Evolutionary conservation across 2,113 vertebrate species (phyloP), one percentile per base, ranked within the genome.

Genomic region (Sorex araneus): DNA sequence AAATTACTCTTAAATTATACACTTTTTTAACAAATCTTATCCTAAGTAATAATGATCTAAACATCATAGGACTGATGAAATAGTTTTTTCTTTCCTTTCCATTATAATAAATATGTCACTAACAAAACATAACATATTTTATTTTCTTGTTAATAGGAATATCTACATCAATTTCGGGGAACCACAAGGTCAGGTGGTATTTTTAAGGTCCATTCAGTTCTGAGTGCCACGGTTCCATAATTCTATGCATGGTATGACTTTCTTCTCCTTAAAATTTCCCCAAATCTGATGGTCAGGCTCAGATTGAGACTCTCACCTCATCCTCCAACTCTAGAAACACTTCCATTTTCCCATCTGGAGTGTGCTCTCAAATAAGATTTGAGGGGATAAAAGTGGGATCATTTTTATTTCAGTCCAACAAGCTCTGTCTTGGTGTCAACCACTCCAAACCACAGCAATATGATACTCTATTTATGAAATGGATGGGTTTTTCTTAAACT

Each of bases 61-160:
- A 67, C n/a, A 76, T 80, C 7, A 43, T 64, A 54, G 40, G 18
- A 63, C 76, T 36, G n/a, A 63, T 85, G 36, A 74, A 76, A 79
- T 25, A 5, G 7, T 66, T 73, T 25, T 69, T 87, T 91, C 71
- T 91, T 50, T 70, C n/a, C 50, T 74, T 1, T 54, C 57, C 2
- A 27, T 80, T 50, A 82, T 77, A 90, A 74, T 85, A 85, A 93
- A 84, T 75, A 74, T 6, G 16, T 47, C 73, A 50, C 40, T 66
- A 10, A 67, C 43, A 76, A 90, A 89, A n/a, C 69, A 67, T 34
- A 77, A 73, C 60, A 74, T 57, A 25, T 43, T 2, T 71, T 34
- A 36, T 34, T 18, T 40, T 77, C 50, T 84, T 87, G 9, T 43
- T 70, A 75, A 23, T 60, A 84, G 27, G 16, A 30, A 1, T 30